Percentiles rank a stretch among this genome's conserved stretches.
Evolutionary conservation across 2,888 invertebrate species (phyloP).

Genomic region (Drosophila acutilabella): DNA sequence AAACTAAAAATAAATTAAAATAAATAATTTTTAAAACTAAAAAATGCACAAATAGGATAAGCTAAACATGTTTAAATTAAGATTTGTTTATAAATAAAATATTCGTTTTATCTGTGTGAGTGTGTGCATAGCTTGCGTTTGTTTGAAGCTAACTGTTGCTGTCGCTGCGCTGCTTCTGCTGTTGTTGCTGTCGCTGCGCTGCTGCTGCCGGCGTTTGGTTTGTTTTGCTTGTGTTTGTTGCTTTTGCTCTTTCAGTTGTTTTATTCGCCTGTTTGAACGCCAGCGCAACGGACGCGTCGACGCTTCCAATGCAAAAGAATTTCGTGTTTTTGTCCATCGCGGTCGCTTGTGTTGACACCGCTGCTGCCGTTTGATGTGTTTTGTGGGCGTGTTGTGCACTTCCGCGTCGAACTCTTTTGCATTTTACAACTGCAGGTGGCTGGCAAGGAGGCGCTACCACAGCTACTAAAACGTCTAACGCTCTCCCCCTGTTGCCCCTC

Average conservation of each 20-base stretch:
- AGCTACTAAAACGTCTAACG: neutral
- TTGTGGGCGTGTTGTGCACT: slow-evolving; percentile 62
- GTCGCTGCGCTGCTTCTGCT: slow-evolving; percentile 2
- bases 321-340: slow-evolving; percentile 8
- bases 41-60: neutral
- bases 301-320: slow-evolving; percentile 35
- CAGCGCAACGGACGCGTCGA: slow-evolving; percentile 67
- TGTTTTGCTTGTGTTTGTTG: slow-evolving; percentile 50
- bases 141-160: slow-evolving; percentile 48
- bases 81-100: neutral
- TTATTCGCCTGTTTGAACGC: slow-evolving; percentile 61
- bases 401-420: slow-evolving; percentile 67
- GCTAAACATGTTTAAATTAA: neutral
- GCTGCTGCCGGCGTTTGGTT: slow-evolving; percentile 34
- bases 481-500: neutral
- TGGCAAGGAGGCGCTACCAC: neutral
- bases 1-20: neutral
- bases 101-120: neutral
- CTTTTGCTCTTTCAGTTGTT: slow-evolving; percentile 39
- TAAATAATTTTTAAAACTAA: neutral
- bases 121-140: neutral
- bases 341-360: neutral
- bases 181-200: slow-evolving; percentile 7
- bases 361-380: slow-evolving; percentile 31
- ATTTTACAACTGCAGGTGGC: slow-evolving; percentile 59